These are phyloP conservation scores for Cantharis nigra DNA, from an alignment of 2,888 invertebrate genomes.

Conservation along the genomic window DNA sequence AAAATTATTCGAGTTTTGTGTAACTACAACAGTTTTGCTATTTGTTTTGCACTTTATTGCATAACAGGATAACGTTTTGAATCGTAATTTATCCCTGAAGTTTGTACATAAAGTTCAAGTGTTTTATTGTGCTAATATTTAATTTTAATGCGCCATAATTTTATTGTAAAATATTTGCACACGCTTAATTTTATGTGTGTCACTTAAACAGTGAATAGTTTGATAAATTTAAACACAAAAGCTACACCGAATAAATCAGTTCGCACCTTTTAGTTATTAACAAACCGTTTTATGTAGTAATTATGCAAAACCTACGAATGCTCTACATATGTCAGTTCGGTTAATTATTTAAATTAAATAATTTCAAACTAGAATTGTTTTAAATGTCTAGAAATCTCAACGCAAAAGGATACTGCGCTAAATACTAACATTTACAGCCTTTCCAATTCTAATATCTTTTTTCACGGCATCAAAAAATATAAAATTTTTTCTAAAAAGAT, in stretches of 20 bases:
- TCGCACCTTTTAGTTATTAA: background rate
- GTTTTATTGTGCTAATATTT: background rate
- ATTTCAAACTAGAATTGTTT: background rate
- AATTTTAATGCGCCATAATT: background rate
- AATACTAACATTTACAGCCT: background rate
- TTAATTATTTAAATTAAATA: background rate
- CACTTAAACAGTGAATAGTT: background rate
- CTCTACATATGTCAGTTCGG: background rate
- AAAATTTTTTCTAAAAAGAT: too few relatives aligned
- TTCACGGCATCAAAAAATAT: too few relatives aligned
- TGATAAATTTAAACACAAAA: background rate
- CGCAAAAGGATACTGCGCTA: background rate
- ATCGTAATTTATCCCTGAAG: background rate
- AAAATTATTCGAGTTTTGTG: background rate
- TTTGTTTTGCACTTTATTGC: background rate
- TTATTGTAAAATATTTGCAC: background rate
- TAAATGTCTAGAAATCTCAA: background rate
- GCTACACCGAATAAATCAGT: background rate
- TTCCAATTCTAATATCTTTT: background rate
- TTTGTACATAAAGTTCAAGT: background rate
- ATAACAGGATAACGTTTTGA: background rate
- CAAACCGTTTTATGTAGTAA: background rate
- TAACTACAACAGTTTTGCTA: background rate
- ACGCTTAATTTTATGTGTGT: background rate
- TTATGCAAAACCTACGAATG: background rate